These are phyloP conservation scores for Tragelaphus eurycerus DNA, from an alignment of 2,797 vertebrate species.

Conservation along the genomic window DNA sequence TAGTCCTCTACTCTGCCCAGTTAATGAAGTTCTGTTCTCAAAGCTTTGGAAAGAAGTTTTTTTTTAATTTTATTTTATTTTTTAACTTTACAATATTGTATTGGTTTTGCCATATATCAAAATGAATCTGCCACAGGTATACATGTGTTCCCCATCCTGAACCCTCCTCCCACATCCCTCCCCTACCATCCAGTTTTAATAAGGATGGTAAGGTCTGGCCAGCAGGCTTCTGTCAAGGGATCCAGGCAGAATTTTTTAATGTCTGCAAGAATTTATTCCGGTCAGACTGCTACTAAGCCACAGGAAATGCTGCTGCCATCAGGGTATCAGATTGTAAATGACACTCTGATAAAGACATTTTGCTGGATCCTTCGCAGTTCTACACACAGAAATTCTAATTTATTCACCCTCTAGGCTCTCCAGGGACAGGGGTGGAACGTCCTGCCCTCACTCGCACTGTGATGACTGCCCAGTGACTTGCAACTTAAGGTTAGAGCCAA, in stretches of 20 bases:
- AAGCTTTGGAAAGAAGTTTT: conserved; percentile 29
- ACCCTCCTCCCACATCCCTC: too few species aligned
- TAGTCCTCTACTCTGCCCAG: neutral
- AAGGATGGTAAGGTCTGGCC: fast-evolving
- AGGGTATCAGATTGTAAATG: neutral
- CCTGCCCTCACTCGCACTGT: neutral
- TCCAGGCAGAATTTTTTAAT: neutral
- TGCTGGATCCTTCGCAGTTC: neutral
- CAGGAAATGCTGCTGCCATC: neutral
- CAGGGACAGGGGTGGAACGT: neutral
- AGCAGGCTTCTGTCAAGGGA: neutral
- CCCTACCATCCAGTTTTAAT: neutral
- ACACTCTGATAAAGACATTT: neutral
- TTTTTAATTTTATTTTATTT: too few species aligned
- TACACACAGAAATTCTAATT: neutral
- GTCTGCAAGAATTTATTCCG: neutral
- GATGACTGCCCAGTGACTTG: neutral
- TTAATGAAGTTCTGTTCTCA: neutral
- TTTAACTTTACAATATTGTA: too few species aligned
- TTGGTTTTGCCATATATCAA: too few species aligned
- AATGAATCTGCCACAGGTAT: too few species aligned
- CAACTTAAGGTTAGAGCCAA: neutral
- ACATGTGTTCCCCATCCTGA: too few species aligned
- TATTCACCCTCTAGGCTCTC: neutral
- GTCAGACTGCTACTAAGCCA: neutral